phyloP scores from a whole-genome alignment of 2,888 invertebrate species.

The Drosophila acutilabella region DNA sequence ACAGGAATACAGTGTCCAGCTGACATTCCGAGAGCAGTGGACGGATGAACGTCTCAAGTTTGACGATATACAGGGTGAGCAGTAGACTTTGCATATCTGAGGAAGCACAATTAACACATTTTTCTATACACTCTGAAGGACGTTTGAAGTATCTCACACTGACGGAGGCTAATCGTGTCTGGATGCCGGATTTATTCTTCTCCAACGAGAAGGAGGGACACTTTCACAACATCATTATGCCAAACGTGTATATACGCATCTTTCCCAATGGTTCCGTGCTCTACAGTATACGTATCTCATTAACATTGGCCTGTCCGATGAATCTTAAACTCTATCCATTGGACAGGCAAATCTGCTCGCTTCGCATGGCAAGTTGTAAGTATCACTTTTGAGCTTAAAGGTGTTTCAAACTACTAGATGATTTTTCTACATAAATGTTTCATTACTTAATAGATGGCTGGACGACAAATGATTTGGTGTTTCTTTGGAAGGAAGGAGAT shows the following conservation, averaged over 20 bases:
- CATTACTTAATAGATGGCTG: slow-evolving; percentile 91
- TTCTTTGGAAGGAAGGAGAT: slow-evolving; percentile 97
- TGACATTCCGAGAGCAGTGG: slow-evolving; percentile 99
- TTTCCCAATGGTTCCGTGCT: slow-evolving; percentile 97
- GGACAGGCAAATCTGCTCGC: slow-evolving; percentile 97
- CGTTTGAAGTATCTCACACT: slow-evolving; percentile 95
- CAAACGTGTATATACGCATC: slow-evolving; percentile 98
- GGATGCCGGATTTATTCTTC: slow-evolving; percentile 99
- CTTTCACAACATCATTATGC: slow-evolving; percentile 98
- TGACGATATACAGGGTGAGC: slow-evolving; percentile 93
- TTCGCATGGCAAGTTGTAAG: slow-evolving; percentile 99
- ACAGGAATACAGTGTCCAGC: slow-evolving; percentile 98
- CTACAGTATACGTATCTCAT: slow-evolving; percentile 98
- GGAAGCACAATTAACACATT: no score
- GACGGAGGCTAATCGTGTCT: slow-evolving; percentile 97
- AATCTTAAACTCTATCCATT: slow-evolving; percentile 98
- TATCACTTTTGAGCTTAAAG: slow-evolving; percentile 73
- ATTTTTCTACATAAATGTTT: background rate
- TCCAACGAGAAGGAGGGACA: slow-evolving; percentile 99
- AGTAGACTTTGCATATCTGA: no score
- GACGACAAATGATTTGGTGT: slow-evolving; percentile 98
- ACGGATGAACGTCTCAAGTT: slow-evolving; percentile 95
- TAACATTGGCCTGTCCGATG: slow-evolving; percentile 98
- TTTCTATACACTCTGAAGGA: slow-evolving; percentile 86
- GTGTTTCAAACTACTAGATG: background rate